A percentile compares a stretch with the other conserved stretches of the same genome.
Conservation (phyloP, 2,113 vertebrate species). For the Junco hyemalis region DNA sequence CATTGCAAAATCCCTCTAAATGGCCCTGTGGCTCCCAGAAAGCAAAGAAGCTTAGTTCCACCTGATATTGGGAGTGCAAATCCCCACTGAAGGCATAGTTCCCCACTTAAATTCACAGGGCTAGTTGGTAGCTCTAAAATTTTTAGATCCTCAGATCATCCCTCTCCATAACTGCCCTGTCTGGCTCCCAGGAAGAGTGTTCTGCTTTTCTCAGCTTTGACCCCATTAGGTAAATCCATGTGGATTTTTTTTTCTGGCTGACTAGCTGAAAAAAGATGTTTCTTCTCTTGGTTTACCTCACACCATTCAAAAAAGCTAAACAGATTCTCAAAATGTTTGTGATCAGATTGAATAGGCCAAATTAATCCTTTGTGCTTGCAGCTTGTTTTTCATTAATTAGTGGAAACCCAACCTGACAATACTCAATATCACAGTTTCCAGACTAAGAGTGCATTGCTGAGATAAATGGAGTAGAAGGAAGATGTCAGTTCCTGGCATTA, state of each 20-base stretch:
- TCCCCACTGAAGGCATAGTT: not conserved
- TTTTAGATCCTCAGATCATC: not conserved
- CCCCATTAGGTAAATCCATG: constrained; percentile 20
- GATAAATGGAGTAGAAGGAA: constrained; percentile 52
- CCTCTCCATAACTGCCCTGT: not conserved
- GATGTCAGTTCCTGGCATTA: not conserved
- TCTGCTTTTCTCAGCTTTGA: constrained; percentile 14
- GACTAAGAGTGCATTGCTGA: constrained; percentile 41
- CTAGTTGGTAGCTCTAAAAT: not conserved
- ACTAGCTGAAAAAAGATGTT: not conserved
- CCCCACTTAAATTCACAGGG: not conserved
- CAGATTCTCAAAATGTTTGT: constrained; percentile 52
- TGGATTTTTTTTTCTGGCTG: not conserved
- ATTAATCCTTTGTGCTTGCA: constrained; percentile 59
- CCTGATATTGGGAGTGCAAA: not conserved
- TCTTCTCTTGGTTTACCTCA: constrained; percentile 16
- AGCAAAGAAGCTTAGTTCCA: not conserved
- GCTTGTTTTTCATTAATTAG: constrained; percentile 57
- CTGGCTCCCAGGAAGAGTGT: not conserved
- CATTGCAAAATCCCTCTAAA: not conserved
- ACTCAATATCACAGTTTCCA: constrained; percentile 51
- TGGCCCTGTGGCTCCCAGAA: not conserved
- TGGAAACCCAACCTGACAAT: constrained; percentile 50
- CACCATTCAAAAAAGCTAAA: constrained; percentile 35
- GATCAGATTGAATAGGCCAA: constrained; percentile 50